A percentile compares a stretch with the other conserved stretches of the same genome.
phyloP scores from a whole-genome alignment of 2,888 invertebrate species.

The Ophioninae sp. region DNA sequence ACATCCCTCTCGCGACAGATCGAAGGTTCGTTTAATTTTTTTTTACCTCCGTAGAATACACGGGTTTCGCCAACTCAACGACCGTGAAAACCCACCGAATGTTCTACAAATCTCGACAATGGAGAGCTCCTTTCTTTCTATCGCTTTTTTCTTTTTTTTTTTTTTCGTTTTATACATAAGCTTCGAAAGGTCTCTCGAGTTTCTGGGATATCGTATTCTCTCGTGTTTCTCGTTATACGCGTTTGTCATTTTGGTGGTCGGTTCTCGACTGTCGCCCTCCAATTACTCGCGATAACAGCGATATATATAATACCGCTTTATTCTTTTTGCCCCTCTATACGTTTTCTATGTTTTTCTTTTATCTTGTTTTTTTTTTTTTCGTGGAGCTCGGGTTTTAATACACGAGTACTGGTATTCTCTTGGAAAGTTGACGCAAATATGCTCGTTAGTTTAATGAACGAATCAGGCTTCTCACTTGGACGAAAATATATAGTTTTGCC shows the following conservation, averaged over 20 bases:
- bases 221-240: slow-evolving; percentile 36
- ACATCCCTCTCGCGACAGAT: slow-evolving; percentile 45
- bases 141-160: slow-evolving; percentile 40
- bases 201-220: slow-evolving; percentile 56
- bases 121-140: slow-evolving; percentile 25
- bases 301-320: slow-evolving; percentile 42
- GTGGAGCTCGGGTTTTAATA: neutral
- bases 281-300: slow-evolving; percentile 52
- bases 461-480: slow-evolving; percentile 9
- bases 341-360: neutral
- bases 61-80: slow-evolving; percentile 37
- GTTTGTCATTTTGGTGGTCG: slow-evolving; percentile 57
- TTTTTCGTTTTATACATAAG: slow-evolving; percentile 32
- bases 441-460: slow-evolving; percentile 28
- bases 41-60: neutral
- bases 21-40: slow-evolving; percentile 44
- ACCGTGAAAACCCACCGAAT: slow-evolving; percentile 48
- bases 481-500: no score
- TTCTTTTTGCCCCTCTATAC: neutral
- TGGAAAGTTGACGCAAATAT: slow-evolving; percentile 19
- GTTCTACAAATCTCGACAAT: slow-evolving; percentile 47
- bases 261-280: slow-evolving; percentile 52
- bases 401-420: slow-evolving; percentile 22
- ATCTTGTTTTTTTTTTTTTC: no score
- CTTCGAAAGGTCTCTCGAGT: slow-evolving; percentile 50